A percentile compares a stretch with the other conserved stretches of the same genome.
These are phyloP conservation scores for Suricata suricatta DNA, from an alignment of 2,113 vertebrate species.

Conservation along the genomic window DNA sequence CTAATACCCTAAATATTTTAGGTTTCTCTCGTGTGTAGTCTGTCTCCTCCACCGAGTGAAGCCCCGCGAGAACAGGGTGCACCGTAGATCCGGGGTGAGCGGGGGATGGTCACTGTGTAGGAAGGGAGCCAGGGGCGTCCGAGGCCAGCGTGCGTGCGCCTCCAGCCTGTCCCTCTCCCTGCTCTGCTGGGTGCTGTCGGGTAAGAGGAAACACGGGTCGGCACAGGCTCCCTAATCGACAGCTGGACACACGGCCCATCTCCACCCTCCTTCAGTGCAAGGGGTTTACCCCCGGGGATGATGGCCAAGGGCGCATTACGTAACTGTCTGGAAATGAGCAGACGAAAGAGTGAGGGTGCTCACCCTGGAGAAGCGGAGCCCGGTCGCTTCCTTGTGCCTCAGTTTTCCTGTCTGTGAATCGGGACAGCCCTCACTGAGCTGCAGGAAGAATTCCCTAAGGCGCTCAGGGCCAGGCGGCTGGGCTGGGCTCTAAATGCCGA, in stretches of 20 bases:
- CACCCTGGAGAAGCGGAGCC: not conserved
- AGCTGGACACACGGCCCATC: too few species aligned
- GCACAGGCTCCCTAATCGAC: not conserved
- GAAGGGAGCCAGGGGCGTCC: too few species aligned
- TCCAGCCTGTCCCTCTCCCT: too few species aligned
- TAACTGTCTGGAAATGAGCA: not conserved
- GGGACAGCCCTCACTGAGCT: not conserved
- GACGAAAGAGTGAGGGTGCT: not conserved
- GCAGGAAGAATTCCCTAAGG: not conserved
- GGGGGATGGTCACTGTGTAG: not conserved
- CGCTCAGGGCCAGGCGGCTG: accelerated
- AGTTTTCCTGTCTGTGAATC: not conserved
- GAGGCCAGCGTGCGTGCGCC: too few species aligned
- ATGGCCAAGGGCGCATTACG: not conserved
- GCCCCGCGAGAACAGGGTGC: too few species aligned
- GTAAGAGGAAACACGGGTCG: not conserved
- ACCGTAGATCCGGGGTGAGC: not conserved
- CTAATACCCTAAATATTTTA: not conserved
- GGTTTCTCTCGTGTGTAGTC: not conserved
- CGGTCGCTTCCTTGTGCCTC: not conserved
- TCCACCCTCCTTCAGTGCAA: not conserved
- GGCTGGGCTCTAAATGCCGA: not conserved
- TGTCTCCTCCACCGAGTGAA: accelerated
- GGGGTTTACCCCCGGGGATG: not conserved
- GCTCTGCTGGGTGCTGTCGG: not conserved